Evolutionary conservation across 2,113 vertebrate genomes (phyloP).

Genomic region (Coracopsis vasa): DNA sequence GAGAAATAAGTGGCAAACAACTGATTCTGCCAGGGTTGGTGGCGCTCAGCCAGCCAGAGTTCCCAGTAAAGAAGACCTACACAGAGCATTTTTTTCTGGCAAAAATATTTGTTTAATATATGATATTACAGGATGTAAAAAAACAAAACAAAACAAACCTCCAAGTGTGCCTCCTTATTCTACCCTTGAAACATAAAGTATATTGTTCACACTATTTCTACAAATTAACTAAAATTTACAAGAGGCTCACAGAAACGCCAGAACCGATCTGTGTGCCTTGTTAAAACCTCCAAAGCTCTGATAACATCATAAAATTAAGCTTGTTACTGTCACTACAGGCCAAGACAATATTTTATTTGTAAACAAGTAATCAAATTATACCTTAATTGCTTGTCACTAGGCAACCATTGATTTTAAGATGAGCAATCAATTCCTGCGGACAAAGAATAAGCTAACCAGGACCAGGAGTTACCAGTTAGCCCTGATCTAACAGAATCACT

Average conservation of each 20-base stretch:
- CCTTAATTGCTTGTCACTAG: background rate
- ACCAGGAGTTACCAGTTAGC: background rate
- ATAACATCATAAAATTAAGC: background rate
- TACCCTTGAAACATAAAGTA: background rate
- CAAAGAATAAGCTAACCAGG: background rate
- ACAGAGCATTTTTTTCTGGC: background rate
- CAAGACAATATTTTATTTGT: background rate
- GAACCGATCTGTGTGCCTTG: rapidly evolving
- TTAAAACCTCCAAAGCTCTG: background rate
- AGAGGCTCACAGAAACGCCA: background rate
- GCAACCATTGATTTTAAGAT: background rate
- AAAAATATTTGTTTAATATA: background rate
- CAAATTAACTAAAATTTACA: background rate
- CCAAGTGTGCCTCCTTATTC: background rate
- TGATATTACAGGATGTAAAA: background rate
- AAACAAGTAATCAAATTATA: background rate
- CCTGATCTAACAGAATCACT: background rate
- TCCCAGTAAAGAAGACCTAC: background rate
- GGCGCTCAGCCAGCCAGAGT: background rate
- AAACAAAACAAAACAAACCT: background rate
- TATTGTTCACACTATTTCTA: background rate
- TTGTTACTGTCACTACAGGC: background rate
- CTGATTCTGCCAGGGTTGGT: background rate
- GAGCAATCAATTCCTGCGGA: background rate
- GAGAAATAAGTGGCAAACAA: background rate